Evolutionary conservation across 2,888 invertebrate species (phyloP), one percentile per base, ranked within the genome.

Genomic region (Melanotus villosus): DNA sequence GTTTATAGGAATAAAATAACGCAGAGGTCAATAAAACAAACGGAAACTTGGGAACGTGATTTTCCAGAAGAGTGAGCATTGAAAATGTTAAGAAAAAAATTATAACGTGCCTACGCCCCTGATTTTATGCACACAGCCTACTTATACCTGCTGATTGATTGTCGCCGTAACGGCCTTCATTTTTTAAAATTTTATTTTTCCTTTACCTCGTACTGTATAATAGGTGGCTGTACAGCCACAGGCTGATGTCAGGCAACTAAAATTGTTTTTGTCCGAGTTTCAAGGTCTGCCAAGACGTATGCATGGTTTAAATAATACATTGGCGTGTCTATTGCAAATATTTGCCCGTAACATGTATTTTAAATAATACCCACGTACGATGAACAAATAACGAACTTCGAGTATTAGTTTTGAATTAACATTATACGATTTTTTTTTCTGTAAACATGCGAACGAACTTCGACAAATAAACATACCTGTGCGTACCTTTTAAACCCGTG

Each of bases 261-360:
- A 60, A 60, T 62, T 62, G 62, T 62, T 62, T 62, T 62, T 62
- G 62, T 62, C 36, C 62, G 26, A 47, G 62, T 38, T 52, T 62
- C 62, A 62, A 62, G 62, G 62, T 52, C 62, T 50, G 59, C 36
- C 47, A 41, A 38, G 62, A 52, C 47, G 36, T 36, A 62, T 52
- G 52, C 38, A 62, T 26, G 62, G 52, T 23, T 60, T 50, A 62
- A 62, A 52, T 62, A 62, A 62, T 62, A 62, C 52, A 62, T 62
- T 38, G 62, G 62, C 62, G 62, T 62, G 62, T 62, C 62, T 52
- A 62, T 41, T 23, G 50, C 62, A 62, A 62, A 62, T 52, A 62
- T 62, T 62, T 62, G 50, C 62, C 52, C 21, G 52, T 26, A 38
- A 36, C 52, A 26, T 45, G 43, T 47, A 45, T 21, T 59, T 59